Conservation (phyloP, 1,140 invertebrate genomes). For the Centruroides sculpturatus region DNA sequence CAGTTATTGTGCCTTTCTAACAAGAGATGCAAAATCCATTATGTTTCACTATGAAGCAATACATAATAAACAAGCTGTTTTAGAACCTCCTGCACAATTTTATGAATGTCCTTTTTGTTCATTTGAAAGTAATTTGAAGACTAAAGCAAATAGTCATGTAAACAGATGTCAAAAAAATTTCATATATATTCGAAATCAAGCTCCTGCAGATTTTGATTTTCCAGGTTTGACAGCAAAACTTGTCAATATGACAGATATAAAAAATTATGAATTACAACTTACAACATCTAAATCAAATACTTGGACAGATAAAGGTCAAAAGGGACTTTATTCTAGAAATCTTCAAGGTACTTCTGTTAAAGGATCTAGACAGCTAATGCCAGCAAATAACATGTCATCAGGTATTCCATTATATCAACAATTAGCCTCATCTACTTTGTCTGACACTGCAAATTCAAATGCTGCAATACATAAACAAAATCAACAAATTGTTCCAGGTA, state of each 20-base stretch:
- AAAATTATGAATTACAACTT: slow-evolving; percentile 17
- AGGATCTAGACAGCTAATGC: no score
- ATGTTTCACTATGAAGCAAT: slow-evolving; percentile 80
- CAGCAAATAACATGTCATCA: background rate
- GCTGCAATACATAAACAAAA: no score
- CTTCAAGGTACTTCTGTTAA: no score
- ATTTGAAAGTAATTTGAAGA: slow-evolving; percentile 86
- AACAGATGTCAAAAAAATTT: slow-evolving; percentile 83
- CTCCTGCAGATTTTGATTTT: slow-evolving; percentile 68
- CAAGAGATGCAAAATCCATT: slow-evolving; percentile 70
- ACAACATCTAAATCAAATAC: background rate
- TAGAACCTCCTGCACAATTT: slow-evolving; percentile 62
- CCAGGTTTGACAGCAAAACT: slow-evolving; percentile 69
- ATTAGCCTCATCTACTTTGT: background rate
- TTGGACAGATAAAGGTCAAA: no score
- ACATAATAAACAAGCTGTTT: slow-evolving; percentile 62
- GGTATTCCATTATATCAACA: background rate
- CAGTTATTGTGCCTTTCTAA: slow-evolving; percentile 71
- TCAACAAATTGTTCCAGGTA: background rate
- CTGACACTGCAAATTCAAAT: no score
- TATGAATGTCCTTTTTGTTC: slow-evolving; percentile 88
- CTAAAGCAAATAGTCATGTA: slow-evolving; percentile 72
- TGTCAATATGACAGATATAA: slow-evolving; percentile 22
- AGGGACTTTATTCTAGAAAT: no score
- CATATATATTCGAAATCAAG: slow-evolving; percentile 65